Evolutionary conservation across 2,888 invertebrate genomes (phyloP).

Genomic region (Plemyria rubiginata): DNA sequence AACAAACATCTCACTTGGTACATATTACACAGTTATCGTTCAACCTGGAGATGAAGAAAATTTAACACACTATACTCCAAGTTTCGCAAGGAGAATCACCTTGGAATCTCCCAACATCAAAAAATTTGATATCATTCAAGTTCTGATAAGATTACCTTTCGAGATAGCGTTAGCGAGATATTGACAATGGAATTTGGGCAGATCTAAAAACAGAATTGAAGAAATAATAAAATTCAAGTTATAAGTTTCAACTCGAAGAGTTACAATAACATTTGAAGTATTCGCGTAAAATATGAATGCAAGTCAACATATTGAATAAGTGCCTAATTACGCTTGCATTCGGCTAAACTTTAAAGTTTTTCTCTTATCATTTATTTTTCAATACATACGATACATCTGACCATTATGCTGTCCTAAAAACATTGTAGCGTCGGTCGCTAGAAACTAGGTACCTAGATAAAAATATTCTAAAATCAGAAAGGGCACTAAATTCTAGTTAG

Average conservation of each 20-base stretch:
- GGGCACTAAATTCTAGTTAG: slow-evolving; percentile 14
- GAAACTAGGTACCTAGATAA: background rate
- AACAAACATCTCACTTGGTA: background rate
- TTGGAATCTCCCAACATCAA: slow-evolving; percentile 29
- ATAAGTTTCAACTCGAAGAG: background rate
- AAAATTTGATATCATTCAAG: slow-evolving; percentile 25
- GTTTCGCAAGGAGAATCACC: slow-evolving; percentile 22
- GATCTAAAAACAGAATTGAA: background rate
- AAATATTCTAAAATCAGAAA: slow-evolving; percentile 5
- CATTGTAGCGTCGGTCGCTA: background rate
- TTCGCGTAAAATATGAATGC: slow-evolving; percentile 4
- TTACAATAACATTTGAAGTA: background rate
- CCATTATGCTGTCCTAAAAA: too few relatives aligned
- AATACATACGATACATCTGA: too few relatives aligned
- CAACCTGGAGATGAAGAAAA: background rate
- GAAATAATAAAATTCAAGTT: background rate
- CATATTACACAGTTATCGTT: background rate
- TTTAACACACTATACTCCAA: slow-evolving; percentile 1
- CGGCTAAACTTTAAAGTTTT: background rate
- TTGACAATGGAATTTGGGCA: slow-evolving; percentile 31
- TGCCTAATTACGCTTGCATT: background rate
- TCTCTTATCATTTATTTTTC: background rate
- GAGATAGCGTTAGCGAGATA: slow-evolving; percentile 22
- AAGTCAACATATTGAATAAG: background rate
- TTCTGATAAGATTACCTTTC: slow-evolving; percentile 37